Base-by-base conservation (phyloP, 2,113 vertebrate genomes). In the Vulpes ferrilata region DNA sequence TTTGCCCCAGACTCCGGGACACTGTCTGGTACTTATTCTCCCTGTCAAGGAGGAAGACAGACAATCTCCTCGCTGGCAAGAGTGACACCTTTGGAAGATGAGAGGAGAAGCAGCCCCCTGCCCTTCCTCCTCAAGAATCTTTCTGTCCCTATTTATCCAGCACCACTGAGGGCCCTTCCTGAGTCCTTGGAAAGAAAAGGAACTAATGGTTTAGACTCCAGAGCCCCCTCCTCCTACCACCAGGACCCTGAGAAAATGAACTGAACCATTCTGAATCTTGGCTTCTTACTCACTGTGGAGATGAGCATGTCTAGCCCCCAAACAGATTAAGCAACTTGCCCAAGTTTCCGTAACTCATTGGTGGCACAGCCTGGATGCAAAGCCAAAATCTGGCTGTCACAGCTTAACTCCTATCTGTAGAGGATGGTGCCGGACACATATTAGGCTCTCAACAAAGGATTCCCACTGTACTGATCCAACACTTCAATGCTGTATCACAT, bases 11-110 rank as follows among this genome's bases (percentile, higher is more conserved):
- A 67, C 55, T 35, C 83, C 0, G 9, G 69, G 80, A 82, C 48
- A 64, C 53, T 73, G 84, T 55, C 90, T 94, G 85, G 38, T 79
- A 35, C 65, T 85, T 57, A 64, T 43, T 43, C 74, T 59, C 43
- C 69, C 53, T 81, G 69, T 92, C 94, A 82, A 51, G 5, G 38
- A 88, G 79, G 60, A 84, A 89, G 48, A 88, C 69, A 79, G 84
- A 90, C 48, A 62, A n/a, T 48, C 65, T 87, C 78, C 65, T n/a
- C 3, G 13, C 57, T 30, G 23, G 10, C 1, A 1, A 86, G 35
- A 82, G 17, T 43, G 64, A 65, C 48, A 90, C 3, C 19, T 17
- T 12, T 0, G 0, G 43, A 57, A 64, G 32, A 38, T 17, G 20
- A 60, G n/a, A 11, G 9, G 1, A 23, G 53, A 59, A n/a, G 43